These are phyloP conservation scores for Gortyna flavago DNA, from an alignment of 2,888 invertebrate species.

Conservation along the genomic window DNA sequence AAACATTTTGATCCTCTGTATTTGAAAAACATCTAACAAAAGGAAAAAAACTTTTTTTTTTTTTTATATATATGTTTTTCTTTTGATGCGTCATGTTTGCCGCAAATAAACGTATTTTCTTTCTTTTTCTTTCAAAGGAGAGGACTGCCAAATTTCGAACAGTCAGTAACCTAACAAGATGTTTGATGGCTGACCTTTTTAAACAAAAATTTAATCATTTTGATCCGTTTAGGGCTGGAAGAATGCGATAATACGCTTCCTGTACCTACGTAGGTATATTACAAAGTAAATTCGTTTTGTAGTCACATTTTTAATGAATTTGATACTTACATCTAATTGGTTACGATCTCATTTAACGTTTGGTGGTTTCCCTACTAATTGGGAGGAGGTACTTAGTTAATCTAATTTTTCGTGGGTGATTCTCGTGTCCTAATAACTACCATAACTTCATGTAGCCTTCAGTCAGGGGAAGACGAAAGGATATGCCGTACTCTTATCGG, in stretches of 20 bases:
- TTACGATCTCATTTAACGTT: not conserved
- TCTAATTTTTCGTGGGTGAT: not conserved
- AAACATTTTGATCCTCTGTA: constrained; percentile 58
- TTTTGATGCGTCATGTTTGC: no score
- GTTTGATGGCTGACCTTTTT: constrained; percentile 68
- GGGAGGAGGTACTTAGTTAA: not conserved
- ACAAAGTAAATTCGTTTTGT: constrained; percentile 31
- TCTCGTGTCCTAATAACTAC: not conserved
- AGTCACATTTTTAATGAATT: constrained; percentile 26
- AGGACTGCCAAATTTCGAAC: constrained; percentile 49
- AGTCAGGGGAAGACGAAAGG: not conserved
- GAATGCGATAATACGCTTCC: constrained; percentile 61
- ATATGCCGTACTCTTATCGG: not conserved
- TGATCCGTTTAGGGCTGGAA: constrained; percentile 71
- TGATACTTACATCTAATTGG: not conserved
- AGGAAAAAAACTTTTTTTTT: no score
- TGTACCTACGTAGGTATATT: constrained; percentile 28
- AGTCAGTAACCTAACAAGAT: constrained; percentile 56
- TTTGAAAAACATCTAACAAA: constrained; percentile 65
- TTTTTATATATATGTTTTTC: no score
- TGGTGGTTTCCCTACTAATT: not conserved
- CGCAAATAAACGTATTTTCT: no score
- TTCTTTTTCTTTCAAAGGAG: no score
- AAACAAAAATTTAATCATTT: constrained; percentile 74
- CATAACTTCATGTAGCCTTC: not conserved